These are phyloP conservation scores for Hirtodrosophila duncani DNA, from an alignment of 2,888 invertebrate species.

Conservation along the genomic window DNA sequence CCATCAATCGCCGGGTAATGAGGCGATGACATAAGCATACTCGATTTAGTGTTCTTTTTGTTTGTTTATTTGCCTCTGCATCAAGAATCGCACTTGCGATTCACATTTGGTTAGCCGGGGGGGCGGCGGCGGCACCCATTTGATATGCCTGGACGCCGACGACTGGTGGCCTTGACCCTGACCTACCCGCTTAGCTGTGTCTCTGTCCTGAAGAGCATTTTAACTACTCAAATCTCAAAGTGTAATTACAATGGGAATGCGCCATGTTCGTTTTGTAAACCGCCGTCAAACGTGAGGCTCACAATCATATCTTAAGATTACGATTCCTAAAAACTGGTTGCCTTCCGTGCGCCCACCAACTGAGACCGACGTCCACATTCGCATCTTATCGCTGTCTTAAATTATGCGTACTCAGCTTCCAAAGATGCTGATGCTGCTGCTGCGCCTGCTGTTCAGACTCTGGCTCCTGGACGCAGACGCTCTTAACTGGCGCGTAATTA, in stretches of 20 bases:
- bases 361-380: neutral
- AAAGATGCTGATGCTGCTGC: conserved; percentile 19
- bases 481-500: conserved; percentile 61
- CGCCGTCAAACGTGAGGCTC: conserved; percentile 32
- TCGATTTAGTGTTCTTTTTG: conserved; percentile 7
- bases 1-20: conserved; percentile 16
- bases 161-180: too few species aligned
- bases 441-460: conserved; percentile 3
- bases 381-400: conserved; percentile 34
- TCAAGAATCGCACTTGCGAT: conserved; percentile 7
- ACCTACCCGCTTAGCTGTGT: too few species aligned
- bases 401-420: conserved; percentile 39
- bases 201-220: too few species aligned
- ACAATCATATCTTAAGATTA: conserved; percentile 16
- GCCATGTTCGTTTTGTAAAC: conserved; percentile 32
- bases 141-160: too few species aligned
- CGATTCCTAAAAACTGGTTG: conserved; percentile 42
- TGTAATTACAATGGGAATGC: too few species aligned
- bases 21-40: conserved; percentile 30
- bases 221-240: too few species aligned
- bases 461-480: neutral
- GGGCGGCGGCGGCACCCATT: too few species aligned
- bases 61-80: too few species aligned
- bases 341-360: conserved; percentile 13
- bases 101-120: conserved; percentile 5